phyloP scores from a whole-genome alignment of 1,140 invertebrate genomes.

The Notospermus geniculatus region DNA sequence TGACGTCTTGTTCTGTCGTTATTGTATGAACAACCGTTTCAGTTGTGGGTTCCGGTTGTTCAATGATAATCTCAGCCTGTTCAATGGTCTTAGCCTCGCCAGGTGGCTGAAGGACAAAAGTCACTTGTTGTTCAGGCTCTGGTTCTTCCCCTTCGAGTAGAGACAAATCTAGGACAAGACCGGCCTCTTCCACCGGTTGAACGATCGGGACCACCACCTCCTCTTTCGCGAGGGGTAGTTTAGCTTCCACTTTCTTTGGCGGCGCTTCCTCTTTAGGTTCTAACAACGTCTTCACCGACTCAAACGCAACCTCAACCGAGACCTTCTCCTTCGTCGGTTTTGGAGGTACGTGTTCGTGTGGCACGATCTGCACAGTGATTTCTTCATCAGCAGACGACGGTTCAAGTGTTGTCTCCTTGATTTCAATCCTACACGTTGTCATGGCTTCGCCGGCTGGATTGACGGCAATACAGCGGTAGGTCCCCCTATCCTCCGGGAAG shows the following conservation, averaged over 20 bases:
- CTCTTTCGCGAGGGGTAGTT: conserved; percentile 24
- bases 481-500: conserved; percentile 57
- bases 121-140: conserved; percentile 10
- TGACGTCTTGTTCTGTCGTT: background rate
- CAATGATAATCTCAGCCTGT: background rate
- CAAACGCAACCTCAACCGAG: background rate
- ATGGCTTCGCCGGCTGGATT: conserved; percentile 80
- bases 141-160: conserved; percentile 24
- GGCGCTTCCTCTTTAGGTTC: conserved; percentile 11
- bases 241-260: conserved; percentile 11
- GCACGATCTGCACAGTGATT: conserved; percentile 13
- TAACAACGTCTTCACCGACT: background rate
- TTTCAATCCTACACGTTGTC: conserved; percentile 32
- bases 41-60: background rate
- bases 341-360: conserved; percentile 11
- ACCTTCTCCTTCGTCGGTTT: conserved; percentile 18
- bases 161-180: conserved; percentile 36
- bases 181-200: conserved; percentile 14
- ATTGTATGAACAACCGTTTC: background rate
- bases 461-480: conserved; percentile 74
- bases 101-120: too few relatives aligned
- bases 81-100: background rate
- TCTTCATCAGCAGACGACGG: conserved; percentile 23
- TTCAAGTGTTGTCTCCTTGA: conserved; percentile 14
- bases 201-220: conserved; percentile 32